Percentiles rank a stretch among this genome's conserved stretches.
These are phyloP conservation scores for Congeria kusceri DNA, from an alignment of 2,888 invertebrate species.

Conservation along the genomic window DNA sequence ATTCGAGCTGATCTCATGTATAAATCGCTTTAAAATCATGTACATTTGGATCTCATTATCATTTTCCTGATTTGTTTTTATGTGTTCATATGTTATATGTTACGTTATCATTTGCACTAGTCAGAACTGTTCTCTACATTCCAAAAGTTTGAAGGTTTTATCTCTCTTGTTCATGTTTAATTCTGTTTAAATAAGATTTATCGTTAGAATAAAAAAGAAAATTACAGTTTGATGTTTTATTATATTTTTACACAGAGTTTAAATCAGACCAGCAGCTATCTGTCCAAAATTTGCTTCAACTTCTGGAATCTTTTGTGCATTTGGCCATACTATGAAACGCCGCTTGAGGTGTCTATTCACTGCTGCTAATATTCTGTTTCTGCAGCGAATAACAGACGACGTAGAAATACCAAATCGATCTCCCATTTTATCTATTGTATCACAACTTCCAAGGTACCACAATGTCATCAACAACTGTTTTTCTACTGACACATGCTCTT, in stretches of 20 bases:
- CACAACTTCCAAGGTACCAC: conserved; percentile 43
- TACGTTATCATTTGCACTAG: too few relatives aligned
- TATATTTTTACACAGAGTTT: conserved; percentile 14
- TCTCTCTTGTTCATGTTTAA: too few relatives aligned
- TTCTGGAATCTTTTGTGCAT: conserved; percentile 21
- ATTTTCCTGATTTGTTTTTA: too few relatives aligned
- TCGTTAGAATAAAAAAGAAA: neutral
- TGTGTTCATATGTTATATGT: too few relatives aligned
- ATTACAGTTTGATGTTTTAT: conserved; percentile 12
- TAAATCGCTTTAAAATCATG: too few relatives aligned
- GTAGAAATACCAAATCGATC: conserved; percentile 46
- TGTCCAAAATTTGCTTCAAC: conserved; percentile 12
- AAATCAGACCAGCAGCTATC: conserved; percentile 26
- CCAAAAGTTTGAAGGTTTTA: too few relatives aligned
- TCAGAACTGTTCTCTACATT: too few relatives aligned
- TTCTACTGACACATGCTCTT: conserved; percentile 36
- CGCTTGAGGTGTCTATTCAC: conserved; percentile 33
- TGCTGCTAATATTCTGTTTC: conserved; percentile 31
- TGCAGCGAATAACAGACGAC: conserved; percentile 33
- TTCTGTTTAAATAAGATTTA: conserved; percentile 3
- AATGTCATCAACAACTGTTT: conserved; percentile 47
- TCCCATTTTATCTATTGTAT: conserved; percentile 38
- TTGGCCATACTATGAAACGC: conserved; percentile 42
- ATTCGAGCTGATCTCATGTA: too few relatives aligned
- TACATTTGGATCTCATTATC: too few relatives aligned